Percentiles rank a stretch among this genome's conserved stretches.
Evolutionary conservation across 1,140 invertebrate species (phyloP).

Genomic region (Aleiodes sp.): DNA sequence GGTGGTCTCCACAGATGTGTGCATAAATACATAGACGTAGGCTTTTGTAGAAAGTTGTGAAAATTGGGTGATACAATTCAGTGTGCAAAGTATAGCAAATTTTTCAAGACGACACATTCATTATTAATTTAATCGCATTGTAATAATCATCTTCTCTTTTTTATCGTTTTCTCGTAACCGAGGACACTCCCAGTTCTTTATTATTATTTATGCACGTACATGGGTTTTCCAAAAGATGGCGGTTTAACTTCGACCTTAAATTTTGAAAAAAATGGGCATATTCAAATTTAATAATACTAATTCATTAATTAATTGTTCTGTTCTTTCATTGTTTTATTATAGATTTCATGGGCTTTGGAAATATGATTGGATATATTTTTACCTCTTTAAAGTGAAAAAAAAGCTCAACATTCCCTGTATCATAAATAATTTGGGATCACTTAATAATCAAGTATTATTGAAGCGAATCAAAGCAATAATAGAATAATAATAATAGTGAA

Average conservation of each 20-base stretch:
- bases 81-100: no score
- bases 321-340: neutral
- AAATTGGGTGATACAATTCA: no score
- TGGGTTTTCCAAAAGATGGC: conserved; percentile 24
- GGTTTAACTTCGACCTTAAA: conserved; percentile 2
- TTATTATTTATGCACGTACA: conserved; percentile 18
- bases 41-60: no score
- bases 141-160: neutral
- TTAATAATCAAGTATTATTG: no score
- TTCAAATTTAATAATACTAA: neutral
- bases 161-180: conserved; percentile 1
- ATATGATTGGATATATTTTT: neutral
- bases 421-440: no score
- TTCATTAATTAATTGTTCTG: neutral
- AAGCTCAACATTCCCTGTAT: neutral
- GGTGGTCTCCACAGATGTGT: no score
- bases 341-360: neutral
- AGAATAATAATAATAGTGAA: conserved; percentile 12
- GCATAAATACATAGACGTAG: no score
- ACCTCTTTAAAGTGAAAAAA: neutral
- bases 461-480: neutral
- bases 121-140: no score
- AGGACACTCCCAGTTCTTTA: conserved; percentile 35
- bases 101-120: no score
- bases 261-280: neutral